Base-by-base conservation (phyloP, 2,113 vertebrate species). In the Steatornis caripensis region DNA sequence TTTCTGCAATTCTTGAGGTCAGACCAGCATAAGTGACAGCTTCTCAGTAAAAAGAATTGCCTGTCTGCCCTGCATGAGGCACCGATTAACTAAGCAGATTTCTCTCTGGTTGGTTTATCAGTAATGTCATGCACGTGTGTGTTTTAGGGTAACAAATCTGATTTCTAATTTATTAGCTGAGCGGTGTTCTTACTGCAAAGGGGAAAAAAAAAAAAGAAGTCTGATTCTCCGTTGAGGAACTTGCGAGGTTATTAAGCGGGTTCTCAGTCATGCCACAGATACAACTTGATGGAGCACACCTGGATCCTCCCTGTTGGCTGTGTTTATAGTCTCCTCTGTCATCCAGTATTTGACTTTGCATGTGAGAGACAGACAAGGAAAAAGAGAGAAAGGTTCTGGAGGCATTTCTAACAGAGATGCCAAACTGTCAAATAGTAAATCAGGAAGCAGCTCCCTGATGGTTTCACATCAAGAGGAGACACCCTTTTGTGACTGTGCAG, bases 381-480 rank as follows among this genome's bases (percentile, higher is more conserved):
- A 92, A 95, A 94, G 86, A 87, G 77, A 89, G 62, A 66, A 69
- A 58, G 83, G 71, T 88, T 96, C 77, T 91, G 43, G 30, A 88
- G 80, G 79, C 49, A 77, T 91, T 89, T 91, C 87, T 96, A 95
- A 95, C 89, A 96, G 90, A 97, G 94, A 97, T 91, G 85, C 97
- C 94, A 94, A 96, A 78, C 97, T 98, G 95, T 97, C 94, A 96
- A 92, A 65, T 30, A 93, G 57, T 83, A 88, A 78, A 94, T 96
- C 24, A 18, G 37, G 77, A 89, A 97, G 88, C 64, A 57, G 71
- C 62, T 96, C 93, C 92, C 92, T 93, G 84, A 90, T 84, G 95
- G 87, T 61, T 78, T 86, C 84, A 72, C 94, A 94, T 97, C 76
- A 87, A 82, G 79, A 61, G 51, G 90, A 97, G 95, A 93, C 81